Percentiles rank a stretch among this genome's conserved stretches.
These are phyloP conservation scores for Schizothorax lantsangensis DNA, from an alignment of 2,797 vertebrate species.

Conservation along the genomic window DNA sequence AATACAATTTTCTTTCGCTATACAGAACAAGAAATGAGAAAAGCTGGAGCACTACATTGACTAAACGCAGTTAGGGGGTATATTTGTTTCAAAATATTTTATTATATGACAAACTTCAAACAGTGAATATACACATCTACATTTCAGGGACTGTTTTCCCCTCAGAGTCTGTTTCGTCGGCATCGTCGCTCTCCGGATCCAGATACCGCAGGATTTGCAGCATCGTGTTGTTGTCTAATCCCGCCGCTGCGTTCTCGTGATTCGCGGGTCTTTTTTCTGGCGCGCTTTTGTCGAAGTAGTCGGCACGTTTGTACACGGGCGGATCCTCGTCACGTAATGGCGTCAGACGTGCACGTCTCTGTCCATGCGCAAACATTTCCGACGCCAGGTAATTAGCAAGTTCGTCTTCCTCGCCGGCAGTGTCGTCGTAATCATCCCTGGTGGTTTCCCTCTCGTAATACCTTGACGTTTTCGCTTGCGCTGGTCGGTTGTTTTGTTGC, in stretches of 20 bases:
- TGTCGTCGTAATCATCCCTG: conserved; percentile 81
- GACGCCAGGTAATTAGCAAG: conserved; percentile 86
- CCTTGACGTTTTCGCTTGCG: conserved; percentile 75
- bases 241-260: conserved; percentile 67
- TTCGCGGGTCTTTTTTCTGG: conserved; percentile 77
- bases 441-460: conserved; percentile 71
- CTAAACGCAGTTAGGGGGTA: conserved; percentile 60
- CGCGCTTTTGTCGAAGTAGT: conserved; percentile 78
- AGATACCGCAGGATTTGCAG: conserved; percentile 89
- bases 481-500: conserved; percentile 75
- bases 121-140: conserved; percentile 62
- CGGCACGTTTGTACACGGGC: conserved; percentile 77
- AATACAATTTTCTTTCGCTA: conserved; percentile 16
- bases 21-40: conserved; percentile 38
- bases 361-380: conserved; percentile 84
- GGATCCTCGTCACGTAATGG: conserved; percentile 66
- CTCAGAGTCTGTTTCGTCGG: conserved; percentile 76
- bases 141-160: conserved; percentile 82
- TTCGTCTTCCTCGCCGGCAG: conserved; percentile 81
- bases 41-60: conserved; percentile 67
- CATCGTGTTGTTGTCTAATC: conserved; percentile 85
- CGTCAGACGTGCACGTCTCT: conserved; percentile 63
- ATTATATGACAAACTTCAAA: conserved; percentile 62
- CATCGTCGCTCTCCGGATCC: conserved; percentile 86
- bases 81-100: conserved; percentile 72